Evolutionary conservation across 2,113 vertebrate species (phyloP).

Genomic region (Xenus cinereus): DNA sequence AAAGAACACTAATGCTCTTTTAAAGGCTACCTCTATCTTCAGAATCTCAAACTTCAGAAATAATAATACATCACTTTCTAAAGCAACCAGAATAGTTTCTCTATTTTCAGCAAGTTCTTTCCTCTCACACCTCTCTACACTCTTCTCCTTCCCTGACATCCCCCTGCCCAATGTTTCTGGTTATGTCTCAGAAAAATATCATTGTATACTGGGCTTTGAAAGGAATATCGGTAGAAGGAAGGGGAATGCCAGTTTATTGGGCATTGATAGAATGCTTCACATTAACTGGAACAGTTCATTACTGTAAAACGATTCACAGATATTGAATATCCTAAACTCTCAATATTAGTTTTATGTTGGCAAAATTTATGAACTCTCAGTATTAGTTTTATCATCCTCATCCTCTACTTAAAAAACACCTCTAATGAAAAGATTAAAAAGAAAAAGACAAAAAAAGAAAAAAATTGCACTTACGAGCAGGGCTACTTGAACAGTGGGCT

Average conservation of each 20-base stretch:
- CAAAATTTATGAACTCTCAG: background rate
- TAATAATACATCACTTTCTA: background rate
- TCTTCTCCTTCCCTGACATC: background rate
- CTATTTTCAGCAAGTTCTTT: background rate
- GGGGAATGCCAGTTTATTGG: background rate
- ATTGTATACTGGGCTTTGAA: background rate
- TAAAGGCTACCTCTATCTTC: background rate
- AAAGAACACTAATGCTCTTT: conserved; percentile 16
- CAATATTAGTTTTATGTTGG: background rate
- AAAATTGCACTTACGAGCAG: background rate
- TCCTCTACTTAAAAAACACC: background rate
- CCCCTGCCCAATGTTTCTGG: background rate
- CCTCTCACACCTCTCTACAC: background rate
- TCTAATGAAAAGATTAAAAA: background rate
- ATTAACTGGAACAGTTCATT: background rate
- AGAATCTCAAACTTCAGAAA: background rate
- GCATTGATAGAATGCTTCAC: background rate
- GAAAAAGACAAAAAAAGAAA: background rate
- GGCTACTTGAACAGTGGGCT: background rate
- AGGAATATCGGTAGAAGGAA: background rate
- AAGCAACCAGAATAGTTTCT: background rate
- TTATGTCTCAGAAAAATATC: background rate
- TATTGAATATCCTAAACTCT: background rate
- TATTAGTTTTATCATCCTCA: background rate
- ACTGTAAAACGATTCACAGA: background rate